Base-by-base conservation (phyloP, 2,888 invertebrate genomes). In the Horisme vitalbata region DNA sequence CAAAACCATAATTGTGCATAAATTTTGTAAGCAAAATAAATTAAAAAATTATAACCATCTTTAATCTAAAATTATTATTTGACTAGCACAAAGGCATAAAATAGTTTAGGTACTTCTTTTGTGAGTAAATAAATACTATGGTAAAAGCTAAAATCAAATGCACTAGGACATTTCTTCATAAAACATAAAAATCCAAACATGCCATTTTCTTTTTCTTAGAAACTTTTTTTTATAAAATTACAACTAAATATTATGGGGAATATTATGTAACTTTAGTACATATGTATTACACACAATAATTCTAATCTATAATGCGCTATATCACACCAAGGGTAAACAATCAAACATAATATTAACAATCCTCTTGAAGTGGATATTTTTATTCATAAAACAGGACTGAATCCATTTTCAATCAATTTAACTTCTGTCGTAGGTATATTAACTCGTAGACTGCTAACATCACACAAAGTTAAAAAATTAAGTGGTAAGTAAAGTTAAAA, bases 1-100 rank as follows among this genome's bases (percentile, higher is more conserved):
- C n/a, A n/a, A n/a, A n/a, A n/a, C n/a, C n/a, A n/a, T n/a, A n/a
- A n/a, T n/a, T n/a, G n/a, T n/a, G n/a, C n/a, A n/a, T n/a, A n/a
- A n/a, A 18, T 18, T 18, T 18, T 18, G 18, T 18, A 18, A n/a
- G n/a, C n/a, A n/a, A n/a, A n/a, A n/a, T n/a, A n/a, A n/a, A n/a
- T n/a, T n/a, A n/a, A n/a, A n/a, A n/a, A n/a, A n/a, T n/a, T n/a
- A n/a, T n/a, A n/a, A n/a, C n/a, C n/a, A 18, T 6, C 18, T 5
- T 18, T 5, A 18, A 5, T 18, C 6, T 18, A 18, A 5, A 28
- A 37, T 21, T 38, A 45, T 31, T 39, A 48, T 21, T 35, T 74
- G 75, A 75, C 74, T 75, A 75, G 75, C 74, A 74, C 71, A 63
- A 52, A 61, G 67, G 68, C 63, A 71, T 67, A 59, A 30, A 57